Conservation (phyloP, 1,140 invertebrate genomes). For the Gryllus bimaculatus region DNA sequence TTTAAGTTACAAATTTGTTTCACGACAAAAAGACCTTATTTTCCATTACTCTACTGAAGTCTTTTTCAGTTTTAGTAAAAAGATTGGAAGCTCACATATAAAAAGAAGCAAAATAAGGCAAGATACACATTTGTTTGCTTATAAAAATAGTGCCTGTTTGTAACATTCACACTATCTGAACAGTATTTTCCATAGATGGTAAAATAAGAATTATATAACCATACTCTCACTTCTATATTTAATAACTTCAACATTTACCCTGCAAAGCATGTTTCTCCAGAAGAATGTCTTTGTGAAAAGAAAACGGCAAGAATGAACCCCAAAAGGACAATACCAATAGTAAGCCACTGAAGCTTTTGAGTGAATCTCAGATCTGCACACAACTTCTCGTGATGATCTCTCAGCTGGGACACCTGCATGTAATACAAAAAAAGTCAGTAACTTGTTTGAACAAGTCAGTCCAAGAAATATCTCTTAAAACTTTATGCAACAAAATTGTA, state of each 20-base stretch:
- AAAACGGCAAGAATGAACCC: slow-evolving; percentile 28
- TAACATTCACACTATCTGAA: slow-evolving; percentile 10
- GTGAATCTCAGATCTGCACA: slow-evolving; percentile 29
- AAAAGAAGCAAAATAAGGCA: background rate
- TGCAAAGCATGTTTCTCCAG: background rate
- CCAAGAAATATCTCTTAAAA: background rate
- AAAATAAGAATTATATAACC: background rate
- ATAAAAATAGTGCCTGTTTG: slow-evolving; percentile 12
- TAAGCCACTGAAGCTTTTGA: slow-evolving; percentile 33
- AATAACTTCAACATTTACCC: background rate
- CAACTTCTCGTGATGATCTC: slow-evolving; percentile 31
- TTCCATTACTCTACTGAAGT: background rate
- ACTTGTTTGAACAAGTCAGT: background rate
- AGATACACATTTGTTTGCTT: slow-evolving; percentile 11
- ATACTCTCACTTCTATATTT: background rate
- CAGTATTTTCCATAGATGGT: background rate
- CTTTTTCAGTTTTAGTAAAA: background rate
- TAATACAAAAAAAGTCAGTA: background rate
- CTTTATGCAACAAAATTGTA: background rate
- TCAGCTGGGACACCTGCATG: slow-evolving; percentile 32
- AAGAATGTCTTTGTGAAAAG: background rate
- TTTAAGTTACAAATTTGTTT: background rate
- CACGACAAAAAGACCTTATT: no score
- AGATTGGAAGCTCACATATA: slow-evolving; percentile 6
- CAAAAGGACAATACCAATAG: slow-evolving; percentile 31